phyloP scores from a whole-genome alignment of 2,888 invertebrate genomes.

The Hemithea aestivaria region DNA sequence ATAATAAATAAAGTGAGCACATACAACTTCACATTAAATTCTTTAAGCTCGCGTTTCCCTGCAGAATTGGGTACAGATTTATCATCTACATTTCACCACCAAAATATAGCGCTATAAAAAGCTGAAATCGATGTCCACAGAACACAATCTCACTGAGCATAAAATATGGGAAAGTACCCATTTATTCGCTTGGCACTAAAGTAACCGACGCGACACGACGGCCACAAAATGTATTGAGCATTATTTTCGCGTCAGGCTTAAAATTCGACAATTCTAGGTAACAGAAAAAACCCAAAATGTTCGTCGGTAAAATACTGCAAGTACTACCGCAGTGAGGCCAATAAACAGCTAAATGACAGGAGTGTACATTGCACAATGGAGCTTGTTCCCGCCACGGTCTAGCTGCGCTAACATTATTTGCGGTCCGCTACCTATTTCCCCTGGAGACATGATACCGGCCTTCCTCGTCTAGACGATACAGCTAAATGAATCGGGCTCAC shows the following conservation, averaged over 20 bases:
- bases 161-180: conserved; percentile 19
- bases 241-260: too few relatives aligned
- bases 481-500: conserved; percentile 28
- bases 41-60: too few relatives aligned
- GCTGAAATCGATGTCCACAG: conserved; percentile 19
- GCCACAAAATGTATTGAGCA: too few relatives aligned
- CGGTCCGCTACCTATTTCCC: conserved; percentile 63
- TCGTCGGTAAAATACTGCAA: too few relatives aligned
- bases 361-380: conserved; percentile 36
- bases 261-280: too few relatives aligned
- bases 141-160: conserved; percentile 14
- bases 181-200: conserved; percentile 16
- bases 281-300: too few relatives aligned
- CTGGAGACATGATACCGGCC: conserved; percentile 49
- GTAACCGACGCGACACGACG: too few relatives aligned
- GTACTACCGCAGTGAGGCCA: background rate
- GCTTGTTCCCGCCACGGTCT: conserved; percentile 54
- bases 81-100: too few relatives aligned
- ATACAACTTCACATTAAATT: too few relatives aligned
- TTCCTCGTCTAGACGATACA: conserved; percentile 61
- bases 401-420: conserved; percentile 63
- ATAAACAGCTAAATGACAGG: background rate
- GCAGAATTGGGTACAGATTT: too few relatives aligned
- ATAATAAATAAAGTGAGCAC: too few relatives aligned
- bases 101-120: conserved; percentile 1